Evolutionary conservation across 2,888 invertebrate species (phyloP).

Genomic region (Trichogramma dendrolimi): DNA sequence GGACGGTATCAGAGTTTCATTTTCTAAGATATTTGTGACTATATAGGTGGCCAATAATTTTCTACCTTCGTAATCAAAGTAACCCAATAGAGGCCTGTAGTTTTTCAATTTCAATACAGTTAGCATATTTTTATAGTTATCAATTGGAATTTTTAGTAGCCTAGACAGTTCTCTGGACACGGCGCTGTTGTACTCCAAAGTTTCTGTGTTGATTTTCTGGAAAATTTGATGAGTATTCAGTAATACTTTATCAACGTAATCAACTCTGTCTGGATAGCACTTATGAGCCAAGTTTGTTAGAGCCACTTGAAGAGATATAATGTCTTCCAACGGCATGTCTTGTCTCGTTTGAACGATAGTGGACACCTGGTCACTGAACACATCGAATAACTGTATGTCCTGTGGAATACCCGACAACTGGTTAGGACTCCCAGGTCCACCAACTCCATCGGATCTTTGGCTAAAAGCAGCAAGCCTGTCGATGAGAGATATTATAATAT

Average conservation of each 20-base stretch:
- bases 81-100: conserved; percentile 79
- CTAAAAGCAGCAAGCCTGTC: conserved; percentile 84
- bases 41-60: conserved; percentile 84
- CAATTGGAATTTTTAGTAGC: conserved; percentile 89
- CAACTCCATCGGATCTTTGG: conserved; percentile 66
- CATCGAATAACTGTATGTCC: conserved; percentile 93
- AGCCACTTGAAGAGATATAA: conserved; percentile 91
- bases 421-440: conserved; percentile 55
- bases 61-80: conserved; percentile 83
- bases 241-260: conserved; percentile 93
- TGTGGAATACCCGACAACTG: conserved; percentile 67
- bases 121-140: conserved; percentile 88
- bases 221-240: conserved; percentile 88
- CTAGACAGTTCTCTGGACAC: conserved; percentile 92
- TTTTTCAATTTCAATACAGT: conserved; percentile 82
- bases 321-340: conserved; percentile 94
- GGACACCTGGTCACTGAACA: conserved; percentile 96
- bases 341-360: conserved; percentile 90
- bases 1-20: conserved; percentile 79
- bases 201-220: conserved; percentile 78
- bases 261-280: conserved; percentile 90
- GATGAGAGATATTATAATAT: conserved; percentile 94
- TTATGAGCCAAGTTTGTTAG: conserved; percentile 91
- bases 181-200: conserved; percentile 72
- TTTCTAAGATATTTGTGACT: conserved; percentile 84